A percentile compares a stretch with the other conserved stretches of the same genome.
Evolutionary conservation across 2,797 vertebrate genomes (phyloP).

Genomic region (Karalla daura): DNA sequence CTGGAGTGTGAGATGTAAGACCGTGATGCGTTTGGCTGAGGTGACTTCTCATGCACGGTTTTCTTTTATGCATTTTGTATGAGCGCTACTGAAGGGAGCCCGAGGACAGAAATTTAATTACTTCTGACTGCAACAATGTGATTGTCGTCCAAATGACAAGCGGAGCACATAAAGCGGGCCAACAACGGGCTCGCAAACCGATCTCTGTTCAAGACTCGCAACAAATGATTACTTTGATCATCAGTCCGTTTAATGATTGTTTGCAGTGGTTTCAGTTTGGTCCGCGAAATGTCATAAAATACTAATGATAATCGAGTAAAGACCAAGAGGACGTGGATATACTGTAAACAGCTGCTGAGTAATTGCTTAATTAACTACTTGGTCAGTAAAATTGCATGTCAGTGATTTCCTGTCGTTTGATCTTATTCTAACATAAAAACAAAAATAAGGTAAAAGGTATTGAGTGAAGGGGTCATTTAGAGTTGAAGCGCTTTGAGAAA

Average conservation of each 20-base stretch:
- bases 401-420: too few species aligned
- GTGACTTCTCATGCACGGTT: neutral
- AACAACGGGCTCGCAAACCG: neutral
- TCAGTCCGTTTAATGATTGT: neutral
- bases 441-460: neutral
- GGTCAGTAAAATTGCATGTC: too few species aligned
- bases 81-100: neutral
- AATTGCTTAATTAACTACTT: too few species aligned
- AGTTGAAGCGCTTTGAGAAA: too few species aligned
- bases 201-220: neutral
- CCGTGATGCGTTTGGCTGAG: conserved; percentile 4
- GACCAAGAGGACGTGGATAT: neutral
- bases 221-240: neutral
- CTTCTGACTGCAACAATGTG: neutral
- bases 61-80: neutral
- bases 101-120: neutral
- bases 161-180: neutral
- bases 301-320: neutral
- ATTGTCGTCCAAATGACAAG: neutral
- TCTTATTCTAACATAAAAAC: too few species aligned
- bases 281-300: neutral
- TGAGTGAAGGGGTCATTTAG: too few species aligned
- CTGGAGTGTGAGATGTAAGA: neutral
- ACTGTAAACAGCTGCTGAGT: too few species aligned
- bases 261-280: neutral